Evolutionary conservation across 1,140 invertebrate genomes (phyloP), one percentile per base, ranked within the genome.

Genomic region (Lasioglossum baleicum): DNA sequence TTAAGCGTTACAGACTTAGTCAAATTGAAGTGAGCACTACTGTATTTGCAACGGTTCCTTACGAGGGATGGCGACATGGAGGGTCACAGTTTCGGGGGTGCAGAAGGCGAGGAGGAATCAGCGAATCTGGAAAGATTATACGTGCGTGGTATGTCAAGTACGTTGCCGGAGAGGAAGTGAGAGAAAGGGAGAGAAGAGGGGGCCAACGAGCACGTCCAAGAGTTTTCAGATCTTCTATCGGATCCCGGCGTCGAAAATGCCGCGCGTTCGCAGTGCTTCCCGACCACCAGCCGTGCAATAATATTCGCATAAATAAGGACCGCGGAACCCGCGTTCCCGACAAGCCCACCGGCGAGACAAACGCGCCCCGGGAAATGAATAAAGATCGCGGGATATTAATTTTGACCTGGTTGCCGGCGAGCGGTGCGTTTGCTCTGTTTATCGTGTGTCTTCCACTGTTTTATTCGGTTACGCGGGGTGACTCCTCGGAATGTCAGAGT

Each of bases 111-210:
- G 10, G 75, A 76, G 75, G 56, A 76, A 61, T 76, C 66, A 35
- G 56, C 53, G 53, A 70, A 76, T 17, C 75, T 76, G 53, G 56
- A 40, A 76, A 76, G 75, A 84, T 84, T 82, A 84, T 83, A 83
- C 81, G 81, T 78, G 80, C 60, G 22, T 65, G 26, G 56, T 70
- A 67, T 73, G 70, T 78, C 65, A 80, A 74, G 75, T 80, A 31
- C 51, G 5, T n/a, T 20, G 5, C 1, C 20, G 20, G 15, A 6
- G 51, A 20, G 51, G 15, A 53, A 53, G 13, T 60, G 44, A 44
- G 66, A 7, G 61, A 11, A 26, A 13, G 13, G 20, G 40, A 48
- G 11, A 48, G 44, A 48, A 48, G 44, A 48, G 44, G 13, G 13
- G 13, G 4, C 15, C 26, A 26, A 5, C 56, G n/a, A 26, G 72